Evolutionary conservation across 2,113 vertebrate species (phyloP), one percentile per base, ranked within the genome.

Genomic region (Noturus placidus): DNA sequence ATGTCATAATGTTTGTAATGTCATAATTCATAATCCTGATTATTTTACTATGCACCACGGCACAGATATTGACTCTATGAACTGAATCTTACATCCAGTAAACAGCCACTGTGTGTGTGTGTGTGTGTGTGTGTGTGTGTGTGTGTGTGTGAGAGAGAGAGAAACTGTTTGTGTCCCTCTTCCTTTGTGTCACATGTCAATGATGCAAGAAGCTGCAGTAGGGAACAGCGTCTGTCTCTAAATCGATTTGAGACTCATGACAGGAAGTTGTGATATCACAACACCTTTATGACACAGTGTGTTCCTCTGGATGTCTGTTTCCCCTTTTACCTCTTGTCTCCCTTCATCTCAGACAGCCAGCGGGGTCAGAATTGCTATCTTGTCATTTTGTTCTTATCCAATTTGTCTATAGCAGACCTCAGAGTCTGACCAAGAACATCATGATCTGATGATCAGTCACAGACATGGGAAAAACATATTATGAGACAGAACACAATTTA

Each of bases 221-320:
- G 77, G 65, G 56, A 76, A 67, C 7, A 63, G 65, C 27, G 19
- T 13, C 27, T 77, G 81, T 35, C 42, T 52, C 54, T 74, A 74
- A 82, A 82, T 87, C n/a, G n/a, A 63, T 87, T 83, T 83, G 35
- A 59, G 65, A 70, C 79, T 42, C 35, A 42, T 80, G 67, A 81
- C 63, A 70, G 61, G 33, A 52, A 57, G 50, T 57, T 15, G 8
- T 59, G 22, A 87, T 52, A 85, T 77, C 70, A 85, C 83, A 76
- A 56, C 19, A 72, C 50, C 59, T 67, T 69, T 14, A 11, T 86
- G 42, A 54, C 76, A 56, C 22, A 52, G 17, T 52, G 78, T 87
- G n/a, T 72, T 38, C 65, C 61, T 63, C n/a, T 52, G 33, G 19
- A 11, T 42, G 56, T 72, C 42, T 87, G 15, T 80, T 80, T 56